phyloP scores from a whole-genome alignment of 1,140 invertebrate genomes.

The Macrobrachium nipponense region DNA sequence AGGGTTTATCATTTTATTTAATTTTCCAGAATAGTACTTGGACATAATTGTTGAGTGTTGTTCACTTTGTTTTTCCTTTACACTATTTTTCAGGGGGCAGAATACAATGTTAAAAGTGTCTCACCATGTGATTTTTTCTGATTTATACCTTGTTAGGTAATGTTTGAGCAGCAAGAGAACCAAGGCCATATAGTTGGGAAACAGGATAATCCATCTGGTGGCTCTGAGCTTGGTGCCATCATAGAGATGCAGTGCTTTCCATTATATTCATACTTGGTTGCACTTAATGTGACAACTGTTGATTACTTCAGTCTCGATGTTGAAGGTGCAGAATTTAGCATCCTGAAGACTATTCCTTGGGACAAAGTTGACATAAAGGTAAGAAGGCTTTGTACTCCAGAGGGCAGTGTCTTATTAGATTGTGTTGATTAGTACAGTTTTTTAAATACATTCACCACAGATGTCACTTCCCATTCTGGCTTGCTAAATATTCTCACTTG shows the following conservation, averaged over 20 bases:
- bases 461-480: too few relatives aligned
- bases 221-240: slow-evolving; percentile 29
- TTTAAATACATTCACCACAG: too few relatives aligned
- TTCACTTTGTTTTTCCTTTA: too few relatives aligned
- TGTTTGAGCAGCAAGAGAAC: slow-evolving; percentile 60
- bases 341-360: slow-evolving; percentile 65
- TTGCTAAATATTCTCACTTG: too few relatives aligned
- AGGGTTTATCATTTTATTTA: too few relatives aligned
- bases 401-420: too few relatives aligned
- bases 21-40: too few relatives aligned
- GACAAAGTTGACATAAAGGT: slow-evolving; percentile 64
- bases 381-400: background rate
- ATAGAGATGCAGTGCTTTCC: slow-evolving; percentile 64
- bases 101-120: too few relatives aligned
- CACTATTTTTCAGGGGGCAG: too few relatives aligned
- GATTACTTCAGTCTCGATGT: slow-evolving; percentile 67
- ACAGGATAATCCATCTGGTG: slow-evolving; percentile 29
- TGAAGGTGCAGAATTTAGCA: slow-evolving; percentile 66
- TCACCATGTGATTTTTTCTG: too few relatives aligned
- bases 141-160: slow-evolving; percentile 26
- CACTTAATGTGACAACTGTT: slow-evolving; percentile 64
- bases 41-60: too few relatives aligned
- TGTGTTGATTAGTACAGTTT: too few relatives aligned
- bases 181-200: slow-evolving; percentile 59
- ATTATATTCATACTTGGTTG: slow-evolving; percentile 56